A percentile compares a stretch with the other conserved stretches of the same genome.
phyloP scores from a whole-genome alignment of 2,797 vertebrate genomes.

The Cossypha heuglini region DNA sequence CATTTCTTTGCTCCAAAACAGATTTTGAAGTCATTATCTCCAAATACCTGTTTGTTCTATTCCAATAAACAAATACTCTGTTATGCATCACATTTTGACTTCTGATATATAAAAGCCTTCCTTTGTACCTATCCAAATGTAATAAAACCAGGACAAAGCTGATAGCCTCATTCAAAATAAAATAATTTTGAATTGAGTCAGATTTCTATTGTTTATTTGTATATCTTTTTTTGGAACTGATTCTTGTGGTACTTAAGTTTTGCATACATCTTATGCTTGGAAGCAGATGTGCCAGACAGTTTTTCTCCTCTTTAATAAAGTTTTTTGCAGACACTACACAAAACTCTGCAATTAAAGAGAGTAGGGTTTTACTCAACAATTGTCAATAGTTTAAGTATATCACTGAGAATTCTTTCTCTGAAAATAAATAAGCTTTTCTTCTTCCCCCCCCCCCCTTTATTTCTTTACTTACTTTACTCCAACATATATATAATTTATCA shows the following conservation, averaged over 20 bases:
- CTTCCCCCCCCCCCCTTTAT: accelerated
- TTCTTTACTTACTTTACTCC: neutral
- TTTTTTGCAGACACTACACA: neutral
- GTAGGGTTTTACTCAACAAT: neutral
- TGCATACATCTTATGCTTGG: neutral
- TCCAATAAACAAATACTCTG: neutral
- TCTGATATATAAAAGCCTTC: neutral
- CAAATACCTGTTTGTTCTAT: neutral
- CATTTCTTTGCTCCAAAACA: neutral
- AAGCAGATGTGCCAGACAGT: neutral
- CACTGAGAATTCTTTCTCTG: neutral
- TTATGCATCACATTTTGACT: neutral
- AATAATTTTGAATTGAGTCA: neutral
- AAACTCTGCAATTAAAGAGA: neutral
- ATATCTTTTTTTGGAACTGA: neutral
- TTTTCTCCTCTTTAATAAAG: neutral
- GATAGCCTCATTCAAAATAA: neutral
- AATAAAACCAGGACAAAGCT: neutral
- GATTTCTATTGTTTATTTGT: neutral
- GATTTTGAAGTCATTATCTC: neutral
- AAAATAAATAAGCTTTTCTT: neutral
- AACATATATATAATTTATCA: neutral
- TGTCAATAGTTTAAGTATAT: neutral
- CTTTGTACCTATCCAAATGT: neutral
- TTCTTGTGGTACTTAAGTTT: neutral